phyloP scores from a whole-genome alignment of 2,888 invertebrate species.

The Artemia sinica region DNA sequence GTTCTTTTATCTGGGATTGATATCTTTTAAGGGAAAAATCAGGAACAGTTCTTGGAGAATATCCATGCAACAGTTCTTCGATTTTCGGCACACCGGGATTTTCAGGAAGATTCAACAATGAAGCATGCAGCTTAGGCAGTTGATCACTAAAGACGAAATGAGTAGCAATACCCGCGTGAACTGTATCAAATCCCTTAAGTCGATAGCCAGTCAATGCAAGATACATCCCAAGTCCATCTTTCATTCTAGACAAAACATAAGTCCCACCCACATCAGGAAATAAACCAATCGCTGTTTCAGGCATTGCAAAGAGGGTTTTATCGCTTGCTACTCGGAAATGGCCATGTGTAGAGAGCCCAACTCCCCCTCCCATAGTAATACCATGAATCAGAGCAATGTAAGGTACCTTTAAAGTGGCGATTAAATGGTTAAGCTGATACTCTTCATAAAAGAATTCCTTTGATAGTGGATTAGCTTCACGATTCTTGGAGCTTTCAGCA shows the following conservation, averaged over 20 bases:
- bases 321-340: slow-evolving; percentile 85
- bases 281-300: slow-evolving; percentile 92
- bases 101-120: slow-evolving; percentile 37
- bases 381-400: slow-evolving; percentile 85
- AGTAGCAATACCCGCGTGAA: slow-evolving; percentile 77
- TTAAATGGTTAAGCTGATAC: slow-evolving; percentile 65
- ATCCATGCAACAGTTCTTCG: slow-evolving; percentile 43
- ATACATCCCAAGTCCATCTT: slow-evolving; percentile 68
- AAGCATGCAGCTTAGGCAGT: slow-evolving; percentile 45
- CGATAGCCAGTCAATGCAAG: slow-evolving; percentile 72
- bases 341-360: slow-evolving; percentile 86
- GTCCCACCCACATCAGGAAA: slow-evolving; percentile 94
- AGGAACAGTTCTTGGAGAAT: slow-evolving; percentile 29
- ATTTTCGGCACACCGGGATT: slow-evolving; percentile 35
- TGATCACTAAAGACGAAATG: slow-evolving; percentile 56
- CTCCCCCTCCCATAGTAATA: slow-evolving; percentile 94
- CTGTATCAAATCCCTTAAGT: slow-evolving; percentile 56
- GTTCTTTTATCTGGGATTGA: slow-evolving; percentile 51
- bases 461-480: slow-evolving; percentile 40
- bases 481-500: slow-evolving; percentile 42
- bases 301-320: slow-evolving; percentile 88
- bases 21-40: slow-evolving; percentile 31
- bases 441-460: slow-evolving; percentile 67
- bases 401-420: slow-evolving; percentile 71
- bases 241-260: slow-evolving; percentile 68